Conservation (phyloP, 2,797 vertebrate species). For the Sphaeramia orbicularis region DNA sequence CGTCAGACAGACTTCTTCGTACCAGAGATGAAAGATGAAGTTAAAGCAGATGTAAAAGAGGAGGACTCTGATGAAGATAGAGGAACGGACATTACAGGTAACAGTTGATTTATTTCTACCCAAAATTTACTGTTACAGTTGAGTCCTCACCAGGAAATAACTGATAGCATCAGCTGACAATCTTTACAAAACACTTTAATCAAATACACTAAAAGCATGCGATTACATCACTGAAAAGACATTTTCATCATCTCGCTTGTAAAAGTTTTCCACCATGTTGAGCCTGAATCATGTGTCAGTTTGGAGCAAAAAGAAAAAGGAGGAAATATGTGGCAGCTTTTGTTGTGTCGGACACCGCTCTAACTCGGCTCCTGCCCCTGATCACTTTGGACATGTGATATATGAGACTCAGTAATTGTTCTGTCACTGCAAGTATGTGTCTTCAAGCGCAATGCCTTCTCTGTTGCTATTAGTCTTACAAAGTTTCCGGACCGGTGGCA, state of each 20-base stretch:
- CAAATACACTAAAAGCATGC: background rate
- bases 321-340: constrained; percentile 24
- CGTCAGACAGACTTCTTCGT: constrained; percentile 95
- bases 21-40: constrained; percentile 90
- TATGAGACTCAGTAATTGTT: constrained; percentile 66
- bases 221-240: background rate
- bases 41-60: constrained; percentile 83
- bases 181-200: background rate
- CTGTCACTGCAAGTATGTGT: constrained; percentile 69
- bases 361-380: constrained; percentile 22
- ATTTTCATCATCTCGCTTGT: background rate
- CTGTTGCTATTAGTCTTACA: constrained; percentile 46
- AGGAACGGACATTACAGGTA: constrained; percentile 89
- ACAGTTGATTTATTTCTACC: background rate
- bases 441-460: constrained; percentile 39
- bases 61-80: constrained; percentile 84
- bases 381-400: constrained; percentile 44
- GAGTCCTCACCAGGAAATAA: background rate
- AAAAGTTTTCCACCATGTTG: constrained; percentile 6
- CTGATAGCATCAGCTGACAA: background rate
- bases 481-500: constrained; percentile 31
- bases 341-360: constrained; percentile 18
- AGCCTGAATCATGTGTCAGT: constrained; percentile 25
- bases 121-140: background rate
- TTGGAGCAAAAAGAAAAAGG: constrained; percentile 11